phyloP scores from a whole-genome alignment of 2,888 invertebrate species.

The Scaptomyza parva region DNA sequence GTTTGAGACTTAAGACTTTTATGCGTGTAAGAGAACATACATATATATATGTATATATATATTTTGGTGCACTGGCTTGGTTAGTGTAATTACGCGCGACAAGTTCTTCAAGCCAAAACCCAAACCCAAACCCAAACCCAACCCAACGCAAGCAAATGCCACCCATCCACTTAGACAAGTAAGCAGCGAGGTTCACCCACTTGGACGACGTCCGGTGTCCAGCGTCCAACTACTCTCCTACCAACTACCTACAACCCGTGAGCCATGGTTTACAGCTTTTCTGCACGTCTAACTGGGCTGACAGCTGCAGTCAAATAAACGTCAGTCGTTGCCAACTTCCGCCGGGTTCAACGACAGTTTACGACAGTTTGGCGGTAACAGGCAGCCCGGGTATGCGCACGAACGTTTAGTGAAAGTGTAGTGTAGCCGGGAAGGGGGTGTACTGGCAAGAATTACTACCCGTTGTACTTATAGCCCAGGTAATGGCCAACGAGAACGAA shows the following conservation, averaged over 20 bases:
- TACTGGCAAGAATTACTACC: not conserved
- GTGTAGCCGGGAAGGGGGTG: not conserved
- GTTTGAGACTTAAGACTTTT: constrained; percentile 36
- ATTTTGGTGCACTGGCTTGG: constrained; percentile 17
- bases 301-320: constrained; percentile 79
- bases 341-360: constrained; percentile 56
- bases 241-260: no score
- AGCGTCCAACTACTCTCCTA: not conserved
- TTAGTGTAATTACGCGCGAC: constrained; percentile 76
- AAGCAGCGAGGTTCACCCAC: not conserved
- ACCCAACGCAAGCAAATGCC: not conserved
- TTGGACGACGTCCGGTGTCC: not conserved
- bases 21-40: constrained; percentile 45
- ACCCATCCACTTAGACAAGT: not conserved
- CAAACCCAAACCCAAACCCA: no score
- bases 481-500: constrained; percentile 3
- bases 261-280: constrained; percentile 30
- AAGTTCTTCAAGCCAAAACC: constrained; percentile 44
- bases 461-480: constrained; percentile 3
- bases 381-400: not conserved
- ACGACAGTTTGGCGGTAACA: constrained; percentile 30
- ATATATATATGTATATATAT: constrained; percentile 33
- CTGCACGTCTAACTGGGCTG: constrained; percentile 58
- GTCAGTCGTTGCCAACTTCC: constrained; percentile 60
- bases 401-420: constrained; percentile 42